phyloP scores from a whole-genome alignment of 2,797 vertebrate species.

The Rhadinocentrus ornatus region DNA sequence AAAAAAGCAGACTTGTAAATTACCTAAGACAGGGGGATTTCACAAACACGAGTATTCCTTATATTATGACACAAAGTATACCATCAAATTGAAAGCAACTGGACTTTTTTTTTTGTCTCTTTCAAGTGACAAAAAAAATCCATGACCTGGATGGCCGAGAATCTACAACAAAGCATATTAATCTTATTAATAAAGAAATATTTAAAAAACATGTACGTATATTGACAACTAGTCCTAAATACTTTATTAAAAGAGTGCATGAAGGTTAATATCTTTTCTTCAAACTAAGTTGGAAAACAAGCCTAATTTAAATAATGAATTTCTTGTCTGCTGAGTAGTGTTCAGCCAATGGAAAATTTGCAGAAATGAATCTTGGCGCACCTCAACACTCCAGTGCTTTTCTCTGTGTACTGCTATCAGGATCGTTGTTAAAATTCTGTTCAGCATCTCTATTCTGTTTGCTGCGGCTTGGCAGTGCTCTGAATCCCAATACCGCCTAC shows the following conservation, averaged over 20 bases:
- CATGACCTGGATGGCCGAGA: no score
- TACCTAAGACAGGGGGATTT: constrained; percentile 5
- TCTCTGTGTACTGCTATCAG: constrained; percentile 38
- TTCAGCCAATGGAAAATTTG: constrained; percentile 32
- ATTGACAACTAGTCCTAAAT: constrained; percentile 7
- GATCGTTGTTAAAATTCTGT: constrained; percentile 53
- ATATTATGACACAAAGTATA: constrained; percentile 10
- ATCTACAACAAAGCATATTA: background rate
- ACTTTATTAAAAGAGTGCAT: constrained; percentile 19
- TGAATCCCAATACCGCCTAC: constrained; percentile 53
- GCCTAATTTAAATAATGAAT: constrained; percentile 47
- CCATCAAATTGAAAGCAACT: no score
- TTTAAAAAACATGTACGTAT: constrained; percentile 6
- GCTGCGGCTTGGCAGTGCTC: constrained; percentile 36
- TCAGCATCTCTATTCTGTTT: constrained; percentile 46
- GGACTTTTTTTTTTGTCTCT: no score
- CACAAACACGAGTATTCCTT: constrained; percentile 10
- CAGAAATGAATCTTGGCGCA: constrained; percentile 40
- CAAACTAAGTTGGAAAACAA: constrained; percentile 24
- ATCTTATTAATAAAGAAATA: background rate
- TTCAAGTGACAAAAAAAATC: no score
- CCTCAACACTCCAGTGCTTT: constrained; percentile 36
- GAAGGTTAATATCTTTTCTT: constrained; percentile 36
- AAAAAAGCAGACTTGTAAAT: constrained; percentile 17
- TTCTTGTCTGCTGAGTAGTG: constrained; percentile 27